Conservation (phyloP, 2,797 vertebrate species). For the Sebastes goodei region DNA sequence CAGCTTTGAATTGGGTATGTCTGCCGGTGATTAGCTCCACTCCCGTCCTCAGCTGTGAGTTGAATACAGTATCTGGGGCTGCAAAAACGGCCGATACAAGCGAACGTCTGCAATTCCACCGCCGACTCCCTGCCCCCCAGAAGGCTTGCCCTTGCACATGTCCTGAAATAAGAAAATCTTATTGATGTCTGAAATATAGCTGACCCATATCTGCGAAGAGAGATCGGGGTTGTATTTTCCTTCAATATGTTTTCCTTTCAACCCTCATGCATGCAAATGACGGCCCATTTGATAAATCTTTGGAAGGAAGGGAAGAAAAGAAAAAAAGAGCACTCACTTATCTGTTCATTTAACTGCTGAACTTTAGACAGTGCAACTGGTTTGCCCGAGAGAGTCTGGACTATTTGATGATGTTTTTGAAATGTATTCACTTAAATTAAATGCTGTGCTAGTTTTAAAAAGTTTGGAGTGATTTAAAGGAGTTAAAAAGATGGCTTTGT, state of each 20-base stretch:
- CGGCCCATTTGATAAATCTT: constrained; percentile 44
- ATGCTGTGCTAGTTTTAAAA: constrained; percentile 39
- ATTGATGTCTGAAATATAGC: constrained; percentile 69
- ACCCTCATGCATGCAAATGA: constrained; percentile 67
- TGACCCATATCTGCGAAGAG: constrained; percentile 54
- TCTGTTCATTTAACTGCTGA: constrained; percentile 66
- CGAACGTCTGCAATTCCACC: constrained; percentile 3
- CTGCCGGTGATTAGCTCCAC: constrained; percentile 64
- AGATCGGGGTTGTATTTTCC: constrained; percentile 52
- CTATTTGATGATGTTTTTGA: constrained; percentile 63
- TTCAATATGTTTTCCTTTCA: constrained; percentile 56
- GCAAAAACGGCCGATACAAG: not conserved
- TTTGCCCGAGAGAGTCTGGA: constrained; percentile 50
- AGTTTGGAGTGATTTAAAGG: constrained; percentile 22
- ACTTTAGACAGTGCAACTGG: constrained; percentile 50
- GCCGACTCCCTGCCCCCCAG: not conserved
- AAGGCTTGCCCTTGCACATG: constrained; percentile 45
- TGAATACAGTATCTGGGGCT: constrained; percentile 43
- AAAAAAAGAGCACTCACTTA: constrained; percentile 13
- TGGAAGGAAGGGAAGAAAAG: not conserved
- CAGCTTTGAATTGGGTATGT: constrained; percentile 57
- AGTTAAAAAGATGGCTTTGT: constrained; percentile 7
- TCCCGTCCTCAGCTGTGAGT: constrained; percentile 38
- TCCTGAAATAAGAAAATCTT: constrained; percentile 63
- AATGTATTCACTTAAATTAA: constrained; percentile 51